Conservation (phyloP, 2,888 invertebrate genomes). For the Diplolepis rosae region DNA sequence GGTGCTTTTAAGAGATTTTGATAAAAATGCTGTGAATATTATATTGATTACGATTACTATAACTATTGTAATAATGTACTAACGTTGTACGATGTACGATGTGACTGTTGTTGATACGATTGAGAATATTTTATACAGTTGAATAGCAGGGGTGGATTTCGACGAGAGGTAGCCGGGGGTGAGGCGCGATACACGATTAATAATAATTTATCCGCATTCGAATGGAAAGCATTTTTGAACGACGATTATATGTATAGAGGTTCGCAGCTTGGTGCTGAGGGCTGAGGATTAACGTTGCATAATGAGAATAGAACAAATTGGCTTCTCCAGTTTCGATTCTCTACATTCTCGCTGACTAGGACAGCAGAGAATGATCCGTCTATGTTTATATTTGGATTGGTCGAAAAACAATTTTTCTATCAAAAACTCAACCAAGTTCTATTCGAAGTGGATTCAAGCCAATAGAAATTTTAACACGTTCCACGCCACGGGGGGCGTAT, state of each 20-base stretch:
- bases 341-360: background rate
- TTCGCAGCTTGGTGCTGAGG: no score
- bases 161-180: constrained; percentile 39
- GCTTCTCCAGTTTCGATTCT: constrained; percentile 7
- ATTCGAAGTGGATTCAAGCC: no score
- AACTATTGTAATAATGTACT: constrained; percentile 72
- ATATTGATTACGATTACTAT: constrained; percentile 71
- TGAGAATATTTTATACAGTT: constrained; percentile 74
- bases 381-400: no score
- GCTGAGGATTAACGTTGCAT: constrained; percentile 5
- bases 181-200: constrained; percentile 35
- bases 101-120: constrained; percentile 73
- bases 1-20: constrained; percentile 73
- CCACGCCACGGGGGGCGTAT: no score
- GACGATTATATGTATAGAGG: no score
- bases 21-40: constrained; percentile 74
- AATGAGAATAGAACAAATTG: background rate
- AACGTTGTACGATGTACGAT: constrained; percentile 72
- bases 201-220: constrained; percentile 15
- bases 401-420: no score
- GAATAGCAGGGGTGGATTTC: constrained; percentile 56
- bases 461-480: no score
- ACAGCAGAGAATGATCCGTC: background rate
- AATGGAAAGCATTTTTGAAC: background rate
- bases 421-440: no score